Conservation (phyloP, 2,888 invertebrate genomes). For the Mythimna loreyi region DNA sequence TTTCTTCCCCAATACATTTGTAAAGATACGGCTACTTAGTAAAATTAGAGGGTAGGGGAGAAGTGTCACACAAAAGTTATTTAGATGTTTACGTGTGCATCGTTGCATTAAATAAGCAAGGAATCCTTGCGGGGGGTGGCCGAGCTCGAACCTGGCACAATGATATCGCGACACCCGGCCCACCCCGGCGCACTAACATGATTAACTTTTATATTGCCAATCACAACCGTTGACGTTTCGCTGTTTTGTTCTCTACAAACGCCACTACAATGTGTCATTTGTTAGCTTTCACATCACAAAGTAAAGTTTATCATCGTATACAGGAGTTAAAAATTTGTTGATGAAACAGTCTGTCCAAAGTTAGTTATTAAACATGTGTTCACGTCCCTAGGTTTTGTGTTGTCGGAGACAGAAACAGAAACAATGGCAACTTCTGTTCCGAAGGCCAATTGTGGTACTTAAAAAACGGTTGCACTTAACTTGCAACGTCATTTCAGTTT, state of each 20-base stretch:
- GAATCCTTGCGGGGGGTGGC: constrained; percentile 86
- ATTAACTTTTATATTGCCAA: constrained; percentile 87
- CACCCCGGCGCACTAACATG: constrained; percentile 81
- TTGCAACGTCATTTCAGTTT: too few species aligned
- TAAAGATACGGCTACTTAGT: constrained; percentile 90
- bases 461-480: too few species aligned
- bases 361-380: constrained; percentile 27
- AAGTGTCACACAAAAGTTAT: constrained; percentile 90
- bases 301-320: constrained; percentile 17
- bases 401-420: not conserved
- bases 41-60: constrained; percentile 89
- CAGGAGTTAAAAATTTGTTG: constrained; percentile 29
- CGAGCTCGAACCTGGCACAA: constrained; percentile 84
- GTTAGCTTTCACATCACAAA: constrained; percentile 32
- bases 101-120: constrained; percentile 90
- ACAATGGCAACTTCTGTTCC: constrained; percentile 21
- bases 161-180: constrained; percentile 84
- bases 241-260: constrained; percentile 68
- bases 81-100: constrained; percentile 91
- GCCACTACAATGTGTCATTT: constrained; percentile 56
- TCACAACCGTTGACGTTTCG: constrained; percentile 74
- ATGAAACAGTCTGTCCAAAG: constrained; percentile 23
- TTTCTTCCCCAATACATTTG: constrained; percentile 85
- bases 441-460: too few species aligned
- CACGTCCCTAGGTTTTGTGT: constrained; percentile 15